phyloP scores from a whole-genome alignment of 1,140 invertebrate genomes.

The Lordiphosa collinella region DNA sequence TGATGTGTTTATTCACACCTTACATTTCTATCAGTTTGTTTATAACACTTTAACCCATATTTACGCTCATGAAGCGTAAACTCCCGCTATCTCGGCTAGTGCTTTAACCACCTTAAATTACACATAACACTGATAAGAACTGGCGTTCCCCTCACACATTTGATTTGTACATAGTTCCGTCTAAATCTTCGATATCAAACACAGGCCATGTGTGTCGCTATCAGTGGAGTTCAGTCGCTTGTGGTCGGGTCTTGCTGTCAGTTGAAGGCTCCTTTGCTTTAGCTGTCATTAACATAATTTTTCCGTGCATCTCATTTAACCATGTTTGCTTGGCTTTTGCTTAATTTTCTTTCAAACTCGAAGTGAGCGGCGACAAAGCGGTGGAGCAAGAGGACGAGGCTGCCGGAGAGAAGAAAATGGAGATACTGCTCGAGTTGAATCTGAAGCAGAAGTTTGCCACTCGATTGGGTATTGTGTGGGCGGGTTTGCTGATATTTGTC shows the following conservation, averaged over 20 bases:
- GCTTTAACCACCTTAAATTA: constrained; percentile 7
- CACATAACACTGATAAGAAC: constrained; percentile 15
- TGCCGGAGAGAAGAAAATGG: constrained; percentile 47
- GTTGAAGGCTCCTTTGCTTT: constrained; percentile 8
- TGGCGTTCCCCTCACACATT: constrained; percentile 12
- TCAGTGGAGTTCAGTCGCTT: constrained; percentile 3
- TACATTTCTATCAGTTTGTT: not conserved
- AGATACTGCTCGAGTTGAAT: constrained; percentile 64
- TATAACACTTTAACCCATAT: constrained; percentile 4
- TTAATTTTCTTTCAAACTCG: constrained; percentile 18
- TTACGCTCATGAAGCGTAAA: too few species aligned
- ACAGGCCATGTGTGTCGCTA: not conserved
- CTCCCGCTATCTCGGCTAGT: not conserved
- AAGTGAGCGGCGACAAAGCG: constrained; percentile 40
- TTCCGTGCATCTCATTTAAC: constrained; percentile 6
- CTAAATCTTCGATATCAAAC: constrained; percentile 5
- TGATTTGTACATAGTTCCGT: too few species aligned
- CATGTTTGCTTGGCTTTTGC: constrained; percentile 16
- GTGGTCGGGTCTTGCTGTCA: not conserved
- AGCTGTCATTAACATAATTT: constrained; percentile 20
- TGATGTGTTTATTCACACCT: constrained; percentile 16
- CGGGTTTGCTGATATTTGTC: constrained; percentile 41
- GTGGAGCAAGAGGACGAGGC: constrained; percentile 24
- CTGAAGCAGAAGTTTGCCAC: constrained; percentile 66
- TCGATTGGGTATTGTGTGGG: constrained; percentile 38